Evolutionary conservation across 2,888 invertebrate species (phyloP).

Genomic region (Arrhopalites spinosus): DNA sequence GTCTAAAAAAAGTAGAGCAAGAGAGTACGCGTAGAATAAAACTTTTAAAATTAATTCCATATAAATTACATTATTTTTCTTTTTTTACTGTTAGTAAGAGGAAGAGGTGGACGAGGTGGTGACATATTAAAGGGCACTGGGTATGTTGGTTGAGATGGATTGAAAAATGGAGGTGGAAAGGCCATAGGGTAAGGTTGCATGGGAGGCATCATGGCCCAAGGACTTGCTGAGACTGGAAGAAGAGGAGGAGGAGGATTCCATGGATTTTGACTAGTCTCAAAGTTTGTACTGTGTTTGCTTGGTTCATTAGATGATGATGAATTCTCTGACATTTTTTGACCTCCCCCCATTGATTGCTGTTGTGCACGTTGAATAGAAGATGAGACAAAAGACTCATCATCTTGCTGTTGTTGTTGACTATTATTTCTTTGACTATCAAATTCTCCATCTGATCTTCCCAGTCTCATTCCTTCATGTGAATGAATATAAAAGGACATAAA

Average conservation of each 20-base stretch:
- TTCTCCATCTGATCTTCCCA: not conserved
- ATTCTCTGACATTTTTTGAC: not conserved
- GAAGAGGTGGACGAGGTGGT: conserved; percentile 8
- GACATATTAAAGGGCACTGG: conserved; percentile 7
- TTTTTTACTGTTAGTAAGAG: not conserved
- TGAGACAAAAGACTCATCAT: too few species aligned
- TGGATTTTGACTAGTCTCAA: not conserved
- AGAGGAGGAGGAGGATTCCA: conserved; percentile 4
- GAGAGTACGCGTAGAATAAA: not conserved
- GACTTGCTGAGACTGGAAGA: not conserved
- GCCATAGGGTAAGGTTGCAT: conserved; percentile 17
- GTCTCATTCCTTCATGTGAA: not conserved
- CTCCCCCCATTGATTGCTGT: not conserved
- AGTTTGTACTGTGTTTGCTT: too few species aligned
- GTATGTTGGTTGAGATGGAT: conserved; percentile 15
- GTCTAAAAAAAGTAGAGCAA: not conserved
- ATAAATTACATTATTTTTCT: too few species aligned
- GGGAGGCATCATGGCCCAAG: not conserved
- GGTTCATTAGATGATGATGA: too few species aligned
- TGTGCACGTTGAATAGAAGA: not conserved
- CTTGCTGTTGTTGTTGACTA: too few species aligned
- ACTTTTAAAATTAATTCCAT: not conserved
- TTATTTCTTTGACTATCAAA: not conserved
- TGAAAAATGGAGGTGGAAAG: conserved; percentile 9
- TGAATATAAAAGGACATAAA: not conserved